Conservation (phyloP, 2,113 vertebrate species). For the Centropristis striata region DNA sequence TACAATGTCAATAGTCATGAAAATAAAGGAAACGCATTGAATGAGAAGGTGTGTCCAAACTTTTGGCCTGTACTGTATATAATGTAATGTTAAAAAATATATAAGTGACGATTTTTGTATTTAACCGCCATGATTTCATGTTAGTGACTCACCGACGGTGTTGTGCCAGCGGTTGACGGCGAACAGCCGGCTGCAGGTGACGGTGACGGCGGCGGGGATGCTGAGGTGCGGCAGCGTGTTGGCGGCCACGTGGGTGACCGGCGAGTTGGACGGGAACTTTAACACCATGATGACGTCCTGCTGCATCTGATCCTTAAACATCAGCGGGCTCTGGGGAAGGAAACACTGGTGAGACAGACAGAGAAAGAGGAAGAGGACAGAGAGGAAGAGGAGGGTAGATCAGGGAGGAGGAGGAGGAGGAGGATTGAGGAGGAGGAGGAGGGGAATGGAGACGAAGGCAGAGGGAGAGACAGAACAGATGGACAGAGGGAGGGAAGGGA, state of each 20-base stretch:
- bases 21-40: too few relatives aligned
- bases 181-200: constrained; percentile 98
- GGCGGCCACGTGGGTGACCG: constrained; percentile 97
- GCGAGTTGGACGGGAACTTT: constrained; percentile 99
- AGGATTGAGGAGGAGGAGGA: constrained; percentile 55
- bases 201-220: constrained; percentile 96
- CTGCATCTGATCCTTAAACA: constrained; percentile 99
- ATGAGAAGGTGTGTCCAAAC: too few relatives aligned
- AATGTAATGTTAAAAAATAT: background rate
- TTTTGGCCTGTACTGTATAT: too few relatives aligned
- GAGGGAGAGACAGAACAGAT: constrained; percentile 76
- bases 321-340: constrained; percentile 99
- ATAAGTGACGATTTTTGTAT: background rate
- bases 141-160: constrained; percentile 97
- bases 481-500: constrained; percentile 81
- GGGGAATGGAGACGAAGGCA: constrained; percentile 71
- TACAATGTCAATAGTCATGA: too few relatives aligned
- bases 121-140: too few relatives aligned
- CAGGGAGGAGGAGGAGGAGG: constrained; percentile 83
- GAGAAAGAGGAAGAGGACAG: constrained; percentile 64
- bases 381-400: constrained; percentile 69
- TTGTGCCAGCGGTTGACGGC: constrained; percentile 99
- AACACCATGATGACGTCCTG: constrained; percentile 99
- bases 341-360: constrained; percentile 98
- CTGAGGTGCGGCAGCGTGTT: constrained; percentile 98